Conservation (phyloP, 1,140 invertebrate species). For the Drosophila teissieri region DNA sequence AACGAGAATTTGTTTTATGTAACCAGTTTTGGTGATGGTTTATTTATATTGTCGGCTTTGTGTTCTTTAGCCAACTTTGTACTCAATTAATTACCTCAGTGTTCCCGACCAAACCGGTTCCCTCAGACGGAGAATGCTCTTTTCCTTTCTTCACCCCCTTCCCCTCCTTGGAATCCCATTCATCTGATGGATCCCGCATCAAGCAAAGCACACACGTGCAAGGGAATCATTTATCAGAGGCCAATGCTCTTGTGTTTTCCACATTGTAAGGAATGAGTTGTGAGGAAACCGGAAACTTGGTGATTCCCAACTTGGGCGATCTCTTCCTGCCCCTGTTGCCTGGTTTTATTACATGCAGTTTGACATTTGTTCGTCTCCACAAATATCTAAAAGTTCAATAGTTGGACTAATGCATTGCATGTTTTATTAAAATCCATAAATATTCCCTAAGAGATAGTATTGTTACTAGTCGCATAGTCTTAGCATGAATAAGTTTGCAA, state of each 20-base stretch:
- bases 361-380: too few species aligned
- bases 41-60: slow-evolving; percentile 14
- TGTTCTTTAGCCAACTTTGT: slow-evolving; percentile 20
- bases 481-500: too few species aligned
- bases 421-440: not conserved
- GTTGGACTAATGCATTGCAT: not conserved
- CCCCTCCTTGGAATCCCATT: not conserved
- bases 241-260: slow-evolving; percentile 25
- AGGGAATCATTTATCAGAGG: slow-evolving; percentile 24
- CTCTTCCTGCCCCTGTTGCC: not conserved
- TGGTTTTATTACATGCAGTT: too few species aligned
- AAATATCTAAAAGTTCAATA: too few species aligned
- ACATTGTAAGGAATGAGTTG: not conserved
- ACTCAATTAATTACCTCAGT: slow-evolving; percentile 43
- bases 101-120: slow-evolving; percentile 34
- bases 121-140: slow-evolving; percentile 9
- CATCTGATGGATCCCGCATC: slow-evolving; percentile 26
- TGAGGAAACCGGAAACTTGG: not conserved
- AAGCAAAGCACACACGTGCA: slow-evolving; percentile 29
- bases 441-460: too few species aligned
- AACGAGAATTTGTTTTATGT: slow-evolving; percentile 60
- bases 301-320: not conserved
- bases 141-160: not conserved
- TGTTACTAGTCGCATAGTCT: too few species aligned
- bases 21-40: slow-evolving; percentile 58